Percentiles rank a stretch among this genome's conserved stretches.
Conservation (phyloP, 2,888 invertebrate genomes). For the Anorthoa munda region DNA sequence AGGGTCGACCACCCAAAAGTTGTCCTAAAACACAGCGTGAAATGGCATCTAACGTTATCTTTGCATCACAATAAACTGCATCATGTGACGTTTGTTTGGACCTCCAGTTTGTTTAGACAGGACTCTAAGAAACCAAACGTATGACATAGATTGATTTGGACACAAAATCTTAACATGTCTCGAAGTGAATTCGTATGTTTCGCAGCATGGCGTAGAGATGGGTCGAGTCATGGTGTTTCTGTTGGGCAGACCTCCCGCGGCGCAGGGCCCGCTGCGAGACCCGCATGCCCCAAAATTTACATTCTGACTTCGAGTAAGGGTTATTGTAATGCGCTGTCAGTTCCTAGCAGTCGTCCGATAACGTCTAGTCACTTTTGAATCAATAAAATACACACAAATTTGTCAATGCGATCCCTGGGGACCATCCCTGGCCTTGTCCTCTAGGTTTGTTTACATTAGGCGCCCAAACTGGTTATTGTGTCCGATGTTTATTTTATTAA, state of each 20-base stretch:
- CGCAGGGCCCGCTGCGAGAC: constrained; percentile 76
- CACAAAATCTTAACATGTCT: constrained; percentile 78
- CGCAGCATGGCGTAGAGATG: constrained; percentile 87
- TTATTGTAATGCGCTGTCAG: constrained; percentile 72
- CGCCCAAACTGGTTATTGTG: constrained; percentile 66
- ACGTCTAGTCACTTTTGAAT: constrained; percentile 78
- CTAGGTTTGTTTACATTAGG: constrained; percentile 76
- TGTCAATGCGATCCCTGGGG: constrained; percentile 76
- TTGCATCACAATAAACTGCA: constrained; percentile 66
- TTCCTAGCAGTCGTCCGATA: constrained; percentile 70
- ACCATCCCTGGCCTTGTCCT: constrained; percentile 68
- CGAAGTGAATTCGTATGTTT: constrained; percentile 89
- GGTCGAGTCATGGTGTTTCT: constrained; percentile 81
- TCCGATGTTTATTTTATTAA: constrained; percentile 65
- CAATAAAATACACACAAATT: constrained; percentile 79
- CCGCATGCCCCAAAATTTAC: constrained; percentile 85
- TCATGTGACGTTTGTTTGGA: constrained; percentile 75
- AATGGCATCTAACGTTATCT: constrained; percentile 66
- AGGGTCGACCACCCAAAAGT: constrained; percentile 65
- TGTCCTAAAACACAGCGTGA: constrained; percentile 67
- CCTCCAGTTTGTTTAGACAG: constrained; percentile 76
- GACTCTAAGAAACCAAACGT: constrained; percentile 76
- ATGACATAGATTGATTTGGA: constrained; percentile 86
- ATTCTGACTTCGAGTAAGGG: constrained; percentile 81
- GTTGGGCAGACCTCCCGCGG: constrained; percentile 80